These are phyloP conservation scores for Notamacropus eugenii DNA, from an alignment of 2,797 vertebrate species.

Conservation along the genomic window DNA sequence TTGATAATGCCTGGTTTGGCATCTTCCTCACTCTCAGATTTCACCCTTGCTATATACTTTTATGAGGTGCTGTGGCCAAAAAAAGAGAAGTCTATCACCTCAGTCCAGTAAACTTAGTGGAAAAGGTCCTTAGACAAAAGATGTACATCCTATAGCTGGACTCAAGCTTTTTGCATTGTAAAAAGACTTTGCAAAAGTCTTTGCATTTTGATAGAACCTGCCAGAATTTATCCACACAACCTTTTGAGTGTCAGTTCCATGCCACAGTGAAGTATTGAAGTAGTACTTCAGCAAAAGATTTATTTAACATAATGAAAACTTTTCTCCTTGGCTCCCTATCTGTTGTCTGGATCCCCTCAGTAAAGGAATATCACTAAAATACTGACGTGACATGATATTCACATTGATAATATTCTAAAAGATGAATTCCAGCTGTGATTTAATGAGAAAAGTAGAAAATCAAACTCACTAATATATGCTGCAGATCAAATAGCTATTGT, in stretches of 20 bases:
- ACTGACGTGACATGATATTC: neutral
- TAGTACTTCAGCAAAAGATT: neutral
- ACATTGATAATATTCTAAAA: neutral
- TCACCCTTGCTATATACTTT: neutral
- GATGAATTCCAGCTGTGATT: neutral
- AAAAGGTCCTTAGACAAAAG: neutral
- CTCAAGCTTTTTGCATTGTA: neutral
- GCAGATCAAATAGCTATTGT: neutral
- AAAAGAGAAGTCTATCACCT: neutral
- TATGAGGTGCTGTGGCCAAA: neutral
- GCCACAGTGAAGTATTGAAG: neutral
- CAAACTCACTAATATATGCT: neutral
- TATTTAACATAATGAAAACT: conserved; percentile 29
- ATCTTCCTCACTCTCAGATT: neutral
- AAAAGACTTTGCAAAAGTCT: neutral
- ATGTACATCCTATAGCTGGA: neutral
- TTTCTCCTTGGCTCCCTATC: neutral
- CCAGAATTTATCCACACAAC: neutral
- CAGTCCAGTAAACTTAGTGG: neutral
- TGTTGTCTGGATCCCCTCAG: conserved; percentile 33
- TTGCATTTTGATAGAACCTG: neutral
- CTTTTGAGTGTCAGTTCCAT: neutral
- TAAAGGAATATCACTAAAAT: neutral
- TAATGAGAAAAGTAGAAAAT: conserved; percentile 15
- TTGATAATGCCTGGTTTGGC: neutral